Evolutionary conservation across 1,140 invertebrate genomes (phyloP), one percentile per base, ranked within the genome.

Genomic region (Pseudobourletiella spinata): DNA sequence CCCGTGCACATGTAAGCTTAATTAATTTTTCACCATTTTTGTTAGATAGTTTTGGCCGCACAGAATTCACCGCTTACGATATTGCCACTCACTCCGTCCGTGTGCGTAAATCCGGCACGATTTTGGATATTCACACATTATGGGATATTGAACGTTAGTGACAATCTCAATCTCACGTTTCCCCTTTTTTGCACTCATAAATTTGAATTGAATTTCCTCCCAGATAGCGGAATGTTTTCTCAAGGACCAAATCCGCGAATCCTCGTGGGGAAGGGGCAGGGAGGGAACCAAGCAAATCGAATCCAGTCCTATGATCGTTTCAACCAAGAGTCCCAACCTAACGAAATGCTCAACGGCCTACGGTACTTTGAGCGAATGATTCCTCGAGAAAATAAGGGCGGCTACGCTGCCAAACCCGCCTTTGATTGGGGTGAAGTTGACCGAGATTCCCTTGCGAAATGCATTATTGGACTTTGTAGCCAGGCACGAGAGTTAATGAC

Each of bases 271-370:
- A 18, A 26, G 30, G 42, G 28, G 24, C 4, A 6, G 29, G 50
- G 50, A 52, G 29, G 6, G 6, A 6, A 46, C 4, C 44, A 35
- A 24, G 63, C 64, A 2, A 63, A 69, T 35, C 57, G 67, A n/a
- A 65, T 68, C 26, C 59, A 60, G 30, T 74, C 73, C 1, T 59
- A 69, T 11, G 68, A 72, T 56, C 62, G 63, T 14, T 74, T 74
- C 52, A 74, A 73, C 52, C 60, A 71, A 59, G 68, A 70, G 42
- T 71, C 71, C 11, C 66, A 74, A 26, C 67, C 73, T 0, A 81
- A 81, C 71, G 79, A 81, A 71, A 79, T 81, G 78, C 61, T 81
- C 26, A 76, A 76, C 57, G 79, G 77, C 1, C 68, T 81, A 20
- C 69, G 76, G 25, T 81, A 79, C 70, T 81, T 81, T 73, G 79